phyloP scores from a whole-genome alignment of 2,797 vertebrate species.

The Nasua narica region DNA sequence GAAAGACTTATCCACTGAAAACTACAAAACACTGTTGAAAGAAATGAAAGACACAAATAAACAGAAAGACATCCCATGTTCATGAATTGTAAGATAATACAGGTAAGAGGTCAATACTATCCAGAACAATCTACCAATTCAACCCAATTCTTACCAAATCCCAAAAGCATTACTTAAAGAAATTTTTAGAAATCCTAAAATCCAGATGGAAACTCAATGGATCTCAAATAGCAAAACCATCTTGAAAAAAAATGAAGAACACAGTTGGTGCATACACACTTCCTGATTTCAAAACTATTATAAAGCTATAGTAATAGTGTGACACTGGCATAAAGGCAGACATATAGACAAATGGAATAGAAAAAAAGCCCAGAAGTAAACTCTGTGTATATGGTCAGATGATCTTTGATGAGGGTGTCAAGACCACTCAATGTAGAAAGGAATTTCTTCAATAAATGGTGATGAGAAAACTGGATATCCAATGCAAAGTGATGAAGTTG shows the following conservation, averaged over 20 bases:
- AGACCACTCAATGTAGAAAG: background rate
- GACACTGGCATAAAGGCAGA: background rate
- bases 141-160: background rate
- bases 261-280: background rate
- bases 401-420: background rate
- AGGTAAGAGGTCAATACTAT: background rate
- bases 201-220: background rate
- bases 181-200: background rate
- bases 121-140: background rate
- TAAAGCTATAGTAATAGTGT: background rate
- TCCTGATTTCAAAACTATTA: background rate
- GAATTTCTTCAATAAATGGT: background rate
- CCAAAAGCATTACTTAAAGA: background rate
- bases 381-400: background rate
- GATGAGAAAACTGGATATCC: background rate
- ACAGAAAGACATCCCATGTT: background rate
- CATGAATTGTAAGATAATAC: background rate
- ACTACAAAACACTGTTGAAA: background rate
- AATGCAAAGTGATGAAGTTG: background rate
- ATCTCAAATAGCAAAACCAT: background rate
- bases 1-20: background rate
- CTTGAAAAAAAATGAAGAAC: background rate
- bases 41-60: background rate
- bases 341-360: background rate
- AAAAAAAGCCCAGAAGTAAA: background rate